Conservation (phyloP, 2,113 vertebrate species). For the Rutilus rutilus region DNA sequence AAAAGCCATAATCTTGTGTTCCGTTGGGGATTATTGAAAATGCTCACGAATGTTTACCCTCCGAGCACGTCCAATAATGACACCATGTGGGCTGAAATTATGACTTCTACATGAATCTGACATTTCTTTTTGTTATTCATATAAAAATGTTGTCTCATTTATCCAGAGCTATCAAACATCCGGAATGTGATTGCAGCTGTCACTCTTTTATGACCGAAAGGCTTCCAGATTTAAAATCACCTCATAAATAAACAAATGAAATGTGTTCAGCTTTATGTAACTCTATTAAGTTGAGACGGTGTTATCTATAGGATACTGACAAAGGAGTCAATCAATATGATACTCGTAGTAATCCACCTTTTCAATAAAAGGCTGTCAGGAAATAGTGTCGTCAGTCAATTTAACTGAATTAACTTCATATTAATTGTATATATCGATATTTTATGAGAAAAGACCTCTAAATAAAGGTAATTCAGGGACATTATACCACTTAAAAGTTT, state of each 20-base stretch:
- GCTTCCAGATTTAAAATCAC: slow-evolving; percentile 6
- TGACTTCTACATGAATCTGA: slow-evolving; percentile 45
- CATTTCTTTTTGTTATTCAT: slow-evolving; percentile 24
- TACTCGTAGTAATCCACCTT: background rate
- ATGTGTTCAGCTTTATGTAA: slow-evolving; percentile 9
- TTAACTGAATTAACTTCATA: background rate
- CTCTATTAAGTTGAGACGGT: slow-evolving; percentile 1
- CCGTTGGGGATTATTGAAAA: slow-evolving; percentile 62
- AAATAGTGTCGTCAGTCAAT: background rate
- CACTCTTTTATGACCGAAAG: background rate
- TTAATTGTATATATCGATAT: background rate
- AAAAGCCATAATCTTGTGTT: slow-evolving; percentile 64
- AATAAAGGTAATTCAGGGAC: background rate
- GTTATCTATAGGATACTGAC: background rate
- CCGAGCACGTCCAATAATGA: slow-evolving; percentile 52
- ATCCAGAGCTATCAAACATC: slow-evolving; percentile 16
- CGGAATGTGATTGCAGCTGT: background rate
- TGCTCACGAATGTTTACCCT: slow-evolving; percentile 59
- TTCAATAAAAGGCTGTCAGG: background rate
- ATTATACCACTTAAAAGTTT: background rate
- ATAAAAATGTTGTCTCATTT: background rate
- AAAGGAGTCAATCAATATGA: slow-evolving; percentile 33
- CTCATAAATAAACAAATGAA: background rate
- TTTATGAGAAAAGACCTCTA: background rate
- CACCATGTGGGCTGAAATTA: slow-evolving; percentile 51